phyloP scores from a whole-genome alignment of 2,888 invertebrate species.

The Erebia epiphron region DNA sequence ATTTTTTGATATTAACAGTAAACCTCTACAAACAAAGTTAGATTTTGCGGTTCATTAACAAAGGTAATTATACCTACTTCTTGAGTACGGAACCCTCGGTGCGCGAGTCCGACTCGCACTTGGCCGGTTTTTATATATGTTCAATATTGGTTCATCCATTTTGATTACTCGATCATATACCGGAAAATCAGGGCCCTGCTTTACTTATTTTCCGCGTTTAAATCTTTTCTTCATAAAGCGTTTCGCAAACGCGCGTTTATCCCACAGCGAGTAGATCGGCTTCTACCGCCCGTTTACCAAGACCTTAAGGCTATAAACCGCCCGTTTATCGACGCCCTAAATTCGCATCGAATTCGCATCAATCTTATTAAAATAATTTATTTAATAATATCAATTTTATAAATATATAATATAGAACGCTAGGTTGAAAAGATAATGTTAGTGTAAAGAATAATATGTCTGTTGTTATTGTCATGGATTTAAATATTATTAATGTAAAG shows the following conservation, averaged over 20 bases:
- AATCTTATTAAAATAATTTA: constrained; percentile 14
- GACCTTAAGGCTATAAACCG: constrained; percentile 1
- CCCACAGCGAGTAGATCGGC: constrained; percentile 44
- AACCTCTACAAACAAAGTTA: too few species aligned
- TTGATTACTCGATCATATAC: not conserved
- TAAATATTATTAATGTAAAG: constrained; percentile 2
- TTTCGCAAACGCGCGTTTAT: constrained; percentile 61
- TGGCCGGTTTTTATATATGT: not conserved
- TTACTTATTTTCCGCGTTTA: not conserved
- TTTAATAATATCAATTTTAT: constrained; percentile 14
- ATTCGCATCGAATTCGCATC: constrained; percentile 21
- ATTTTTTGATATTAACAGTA: too few species aligned
- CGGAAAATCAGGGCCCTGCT: not conserved
- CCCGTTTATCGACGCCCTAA: constrained; percentile 19
- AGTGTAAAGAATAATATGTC: not conserved
- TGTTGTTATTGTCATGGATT: constrained; percentile 13
- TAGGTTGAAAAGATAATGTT: not conserved
- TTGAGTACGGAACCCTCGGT: too few species aligned
- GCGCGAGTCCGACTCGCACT: too few species aligned
- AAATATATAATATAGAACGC: constrained; percentile 1
- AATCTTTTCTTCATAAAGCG: constrained; percentile 42
- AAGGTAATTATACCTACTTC: too few species aligned
- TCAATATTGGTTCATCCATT: not conserved
- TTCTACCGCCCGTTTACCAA: constrained; percentile 14
- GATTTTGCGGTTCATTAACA: too few species aligned